Evolutionary conservation across 2,113 vertebrate species (phyloP), one percentile per base, ranked within the genome.

Genomic region (Micronycteris hirsuta): DNA sequence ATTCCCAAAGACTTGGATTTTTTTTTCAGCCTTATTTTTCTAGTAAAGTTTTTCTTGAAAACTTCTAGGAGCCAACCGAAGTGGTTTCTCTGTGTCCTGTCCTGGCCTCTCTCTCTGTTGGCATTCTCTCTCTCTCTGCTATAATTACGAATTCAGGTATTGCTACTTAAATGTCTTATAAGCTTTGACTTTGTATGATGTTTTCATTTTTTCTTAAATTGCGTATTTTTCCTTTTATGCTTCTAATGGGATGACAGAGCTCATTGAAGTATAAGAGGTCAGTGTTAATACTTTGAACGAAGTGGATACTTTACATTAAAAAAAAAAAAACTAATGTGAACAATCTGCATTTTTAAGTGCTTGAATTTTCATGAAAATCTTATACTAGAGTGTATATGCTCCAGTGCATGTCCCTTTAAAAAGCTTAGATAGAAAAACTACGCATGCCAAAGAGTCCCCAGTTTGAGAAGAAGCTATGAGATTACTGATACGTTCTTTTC

Each of bases 191-290:
- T 94, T 93, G 43, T 95, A 31, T 97, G 65, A 38, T 97, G 96
- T 89, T 98, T 97, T 95, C 83, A 94, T 81, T 96, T 97, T 95
- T 96, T 91, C 90, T 97, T 98, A 97, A 98, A 95, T 95, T 95
- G 47, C 97, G 52, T 98, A 74, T 98, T 98, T 98, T 98, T 98
- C 97, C 96, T 96, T 98, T 98, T 98, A 98, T 98, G 98, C 98
- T 97, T 98, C 98, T 98, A 98, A 98, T 98, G 98, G 98, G 97
- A 98, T 98, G 98, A 97, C 96, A 97, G 98, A 98, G 96, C 97
- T 98, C 98, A 98, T 98, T 98, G 97, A 58, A 93, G 28, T 96
- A 82, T 98, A 98, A 97, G 98, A 98, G 98, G 98, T 98, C 97
- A 98, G 98, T 98, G 96, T 94, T 97, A 93, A 88, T 96, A 68